A percentile compares a stretch with the other conserved stretches of the same genome.
These are phyloP conservation scores for Enteromius unitaeniatus DNA, from an alignment of 2,797 vertebrate species.

Conservation along the genomic window DNA sequence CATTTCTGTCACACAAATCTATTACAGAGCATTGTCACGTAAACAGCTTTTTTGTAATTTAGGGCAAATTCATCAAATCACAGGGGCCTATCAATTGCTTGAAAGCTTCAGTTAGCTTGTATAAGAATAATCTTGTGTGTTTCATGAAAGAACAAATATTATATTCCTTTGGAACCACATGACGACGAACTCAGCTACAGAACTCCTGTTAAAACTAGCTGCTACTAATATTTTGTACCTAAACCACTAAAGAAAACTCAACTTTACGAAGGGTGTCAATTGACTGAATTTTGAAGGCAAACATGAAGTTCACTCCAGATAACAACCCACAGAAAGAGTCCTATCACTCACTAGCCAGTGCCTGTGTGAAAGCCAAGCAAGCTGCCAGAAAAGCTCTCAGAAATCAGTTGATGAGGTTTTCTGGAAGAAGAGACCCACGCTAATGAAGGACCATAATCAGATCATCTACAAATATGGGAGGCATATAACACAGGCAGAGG, in stretches of 20 bases:
- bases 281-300: not conserved
- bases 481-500: not conserved
- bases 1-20: not conserved
- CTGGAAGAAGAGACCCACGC: constrained; percentile 25
- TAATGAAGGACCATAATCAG: constrained; percentile 50
- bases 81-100: not conserved
- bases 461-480: constrained; percentile 29
- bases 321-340: not conserved
- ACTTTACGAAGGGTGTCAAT: not conserved
- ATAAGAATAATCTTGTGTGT: not conserved
- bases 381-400: constrained; percentile 11
- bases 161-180: not conserved
- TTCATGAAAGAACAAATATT: not conserved
- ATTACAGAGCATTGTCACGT: not conserved
- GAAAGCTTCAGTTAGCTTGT: not conserved
- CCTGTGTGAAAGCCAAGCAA: not conserved
- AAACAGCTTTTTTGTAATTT: not conserved
- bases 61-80: not conserved
- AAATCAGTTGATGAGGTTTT: constrained; percentile 47
- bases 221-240: not conserved
- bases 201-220: not conserved
- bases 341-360: not conserved
- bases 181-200: not conserved
- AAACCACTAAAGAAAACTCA: not conserved
- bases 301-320: not conserved